phyloP scores from a whole-genome alignment of 2,113 vertebrate species.

The Crotalus helleri region DNA sequence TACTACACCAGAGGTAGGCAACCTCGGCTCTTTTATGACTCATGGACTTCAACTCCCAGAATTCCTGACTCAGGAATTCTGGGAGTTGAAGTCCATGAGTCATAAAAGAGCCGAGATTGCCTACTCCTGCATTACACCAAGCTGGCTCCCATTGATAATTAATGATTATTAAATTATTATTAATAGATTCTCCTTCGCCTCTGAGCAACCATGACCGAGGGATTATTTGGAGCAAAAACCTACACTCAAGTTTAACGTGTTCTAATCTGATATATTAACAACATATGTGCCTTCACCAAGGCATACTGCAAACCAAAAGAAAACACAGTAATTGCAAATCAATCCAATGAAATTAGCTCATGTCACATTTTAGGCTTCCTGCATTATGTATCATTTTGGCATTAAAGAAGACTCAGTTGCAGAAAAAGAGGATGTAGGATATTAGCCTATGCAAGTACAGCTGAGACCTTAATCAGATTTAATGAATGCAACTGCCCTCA shows the following conservation, averaged over 20 bases:
- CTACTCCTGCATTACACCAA: not conserved
- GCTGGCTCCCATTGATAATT: not conserved
- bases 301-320: not conserved
- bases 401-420: not conserved
- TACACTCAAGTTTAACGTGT: not conserved
- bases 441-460: not conserved
- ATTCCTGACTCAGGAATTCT: too few species aligned
- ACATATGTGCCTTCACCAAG: not conserved
- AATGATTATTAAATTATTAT: not conserved
- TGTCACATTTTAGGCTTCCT: not conserved
- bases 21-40: too few species aligned
- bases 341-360: not conserved
- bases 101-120: too few species aligned
- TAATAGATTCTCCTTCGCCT: not conserved
- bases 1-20: not conserved
- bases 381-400: not conserved
- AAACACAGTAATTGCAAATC: not conserved
- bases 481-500: not conserved
- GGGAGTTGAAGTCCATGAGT: too few species aligned
- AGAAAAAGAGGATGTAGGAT: not conserved
- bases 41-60: too few species aligned
- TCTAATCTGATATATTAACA: not conserved
- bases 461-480: constrained; percentile 6
- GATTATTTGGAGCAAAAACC: not conserved
- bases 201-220: not conserved